A percentile compares a stretch with the other conserved stretches of the same genome.
Evolutionary conservation across 35 echinoderm and acorn worm species (phyloP).

Genomic region (Hemicentrotus pulcherrimus): DNA sequence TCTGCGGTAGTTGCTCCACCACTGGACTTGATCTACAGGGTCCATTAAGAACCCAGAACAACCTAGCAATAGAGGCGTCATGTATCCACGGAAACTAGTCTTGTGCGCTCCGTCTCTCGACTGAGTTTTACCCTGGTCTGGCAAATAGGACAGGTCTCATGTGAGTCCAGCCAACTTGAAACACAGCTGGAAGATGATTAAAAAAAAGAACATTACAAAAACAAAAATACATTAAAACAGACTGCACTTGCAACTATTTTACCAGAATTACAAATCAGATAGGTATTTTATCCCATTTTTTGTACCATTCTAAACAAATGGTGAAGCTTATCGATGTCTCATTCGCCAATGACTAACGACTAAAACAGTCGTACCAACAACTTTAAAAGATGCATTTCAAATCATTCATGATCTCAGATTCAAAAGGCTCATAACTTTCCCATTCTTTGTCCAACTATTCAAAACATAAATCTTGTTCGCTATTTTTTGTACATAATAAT

Average conservation of each 20-base stretch:
- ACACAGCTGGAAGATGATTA: conserved; percentile 44
- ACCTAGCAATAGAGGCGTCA: background rate
- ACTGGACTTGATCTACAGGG: background rate
- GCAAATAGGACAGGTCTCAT: conserved; percentile 64
- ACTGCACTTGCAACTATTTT: background rate
- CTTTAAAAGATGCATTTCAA: no score
- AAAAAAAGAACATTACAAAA: conserved; percentile 10
- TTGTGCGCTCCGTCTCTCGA: background rate
- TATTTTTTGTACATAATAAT: no score
- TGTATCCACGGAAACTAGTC: conserved; percentile 17
- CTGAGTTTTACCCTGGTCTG: conserved; percentile 15
- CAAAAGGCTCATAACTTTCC: no score
- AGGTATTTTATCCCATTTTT: no score
- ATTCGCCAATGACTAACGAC: no score
- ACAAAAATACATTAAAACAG: conserved; percentile 4
- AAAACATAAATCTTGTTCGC: no score
- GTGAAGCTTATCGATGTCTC: no score
- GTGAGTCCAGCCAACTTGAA: conserved; percentile 59
- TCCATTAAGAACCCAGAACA: background rate
- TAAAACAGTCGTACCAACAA: no score
- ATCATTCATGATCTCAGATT: no score
- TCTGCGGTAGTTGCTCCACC: background rate
- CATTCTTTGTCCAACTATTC: no score
- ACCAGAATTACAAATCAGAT: no score
- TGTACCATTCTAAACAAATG: no score